Evolutionary conservation across 2,113 vertebrate genomes (phyloP).

Genomic region (Aix galericulata): DNA sequence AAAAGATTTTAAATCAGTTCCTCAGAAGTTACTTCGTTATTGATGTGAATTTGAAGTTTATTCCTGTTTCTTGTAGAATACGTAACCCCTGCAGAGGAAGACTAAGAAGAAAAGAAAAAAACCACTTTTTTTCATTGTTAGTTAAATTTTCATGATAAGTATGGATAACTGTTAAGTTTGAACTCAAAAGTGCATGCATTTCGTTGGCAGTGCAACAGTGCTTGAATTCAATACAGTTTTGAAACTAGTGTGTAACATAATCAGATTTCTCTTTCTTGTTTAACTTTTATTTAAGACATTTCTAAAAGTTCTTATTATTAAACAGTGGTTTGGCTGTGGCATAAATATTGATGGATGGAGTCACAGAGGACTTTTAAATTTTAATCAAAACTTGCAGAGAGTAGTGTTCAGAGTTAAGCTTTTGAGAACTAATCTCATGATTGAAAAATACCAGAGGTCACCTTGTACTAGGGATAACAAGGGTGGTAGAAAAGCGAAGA

Average conservation of each 20-base stretch:
- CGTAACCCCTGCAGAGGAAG: not conserved
- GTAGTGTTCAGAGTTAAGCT: not conserved
- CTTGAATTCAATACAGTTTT: not conserved
- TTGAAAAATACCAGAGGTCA: not conserved
- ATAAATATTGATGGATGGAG: not conserved
- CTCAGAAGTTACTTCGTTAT: not conserved
- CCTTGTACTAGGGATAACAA: not conserved
- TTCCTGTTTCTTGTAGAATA: not conserved
- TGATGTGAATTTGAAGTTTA: not conserved
- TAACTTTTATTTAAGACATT: not conserved
- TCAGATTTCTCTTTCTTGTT: not conserved
- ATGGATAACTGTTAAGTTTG: rapidly evolving
- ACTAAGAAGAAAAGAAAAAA: not conserved
- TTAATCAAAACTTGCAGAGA: not conserved
- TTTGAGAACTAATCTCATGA: not conserved
- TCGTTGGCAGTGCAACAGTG: not conserved
- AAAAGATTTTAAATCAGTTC: not conserved
- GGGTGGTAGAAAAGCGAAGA: not conserved
- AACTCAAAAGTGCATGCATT: not conserved
- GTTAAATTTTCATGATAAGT: not conserved
- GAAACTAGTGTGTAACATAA: not conserved
- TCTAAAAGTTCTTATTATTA: not conserved
- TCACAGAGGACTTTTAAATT: not conserved
- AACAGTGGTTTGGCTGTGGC: not conserved
- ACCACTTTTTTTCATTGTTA: not conserved